These are phyloP conservation scores for Aricia agestis DNA, from an alignment of 1,140 invertebrate genomes.

Conservation along the genomic window DNA sequence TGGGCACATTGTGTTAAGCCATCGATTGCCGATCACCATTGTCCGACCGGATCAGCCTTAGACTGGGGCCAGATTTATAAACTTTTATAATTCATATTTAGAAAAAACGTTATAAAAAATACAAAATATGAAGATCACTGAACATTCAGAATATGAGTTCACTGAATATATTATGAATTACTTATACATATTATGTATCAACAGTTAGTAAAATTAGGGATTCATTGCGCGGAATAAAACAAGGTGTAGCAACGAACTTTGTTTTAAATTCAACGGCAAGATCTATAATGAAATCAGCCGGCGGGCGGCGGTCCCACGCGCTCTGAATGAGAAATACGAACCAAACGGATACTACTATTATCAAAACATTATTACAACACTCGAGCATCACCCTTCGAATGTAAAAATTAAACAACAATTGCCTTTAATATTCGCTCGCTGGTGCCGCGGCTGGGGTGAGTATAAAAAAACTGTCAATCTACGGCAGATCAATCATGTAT, in stretches of 20 bases:
- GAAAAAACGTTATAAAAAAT: neutral
- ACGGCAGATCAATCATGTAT: constrained; percentile 72
- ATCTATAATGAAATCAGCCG: constrained; percentile 46
- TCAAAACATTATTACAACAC: constrained; percentile 76
- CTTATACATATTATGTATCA: neutral
- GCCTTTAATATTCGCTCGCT: constrained; percentile 72
- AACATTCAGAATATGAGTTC: too few species aligned
- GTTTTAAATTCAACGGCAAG: constrained; percentile 57
- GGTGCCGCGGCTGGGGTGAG: constrained; percentile 62
- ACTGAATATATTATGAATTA: too few species aligned
- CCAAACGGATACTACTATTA: constrained; percentile 73
- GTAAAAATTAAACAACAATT: constrained; percentile 76
- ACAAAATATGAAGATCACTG: too few species aligned
- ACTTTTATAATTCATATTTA: neutral
- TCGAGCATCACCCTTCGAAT: constrained; percentile 68
- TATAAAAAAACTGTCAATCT: constrained; percentile 74
- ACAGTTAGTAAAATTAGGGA: constrained; percentile 36
- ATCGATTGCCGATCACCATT: constrained; percentile 59
- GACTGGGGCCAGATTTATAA: neutral
- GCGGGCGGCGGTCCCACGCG: constrained; percentile 57
- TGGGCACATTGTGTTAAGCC: constrained; percentile 71
- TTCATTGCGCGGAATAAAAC: constrained; percentile 24
- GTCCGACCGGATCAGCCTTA: constrained; percentile 57
- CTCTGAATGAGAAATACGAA: constrained; percentile 73
- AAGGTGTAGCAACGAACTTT: constrained; percentile 57